Conservation (phyloP, 2,888 invertebrate genomes). For the Zootermopsis nevadensis region DNA sequence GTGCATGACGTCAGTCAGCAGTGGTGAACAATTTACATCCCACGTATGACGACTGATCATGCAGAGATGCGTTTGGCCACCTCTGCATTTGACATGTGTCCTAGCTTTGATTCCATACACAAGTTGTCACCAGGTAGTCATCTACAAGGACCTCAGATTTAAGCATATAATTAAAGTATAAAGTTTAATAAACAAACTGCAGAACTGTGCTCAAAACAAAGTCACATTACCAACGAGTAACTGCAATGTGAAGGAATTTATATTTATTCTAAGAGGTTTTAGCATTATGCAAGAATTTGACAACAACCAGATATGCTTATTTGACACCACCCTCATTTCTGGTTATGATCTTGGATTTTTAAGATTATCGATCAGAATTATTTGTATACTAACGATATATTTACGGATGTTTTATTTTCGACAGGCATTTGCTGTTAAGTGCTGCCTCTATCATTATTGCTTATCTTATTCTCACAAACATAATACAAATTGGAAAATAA, state of each 20-base stretch:
- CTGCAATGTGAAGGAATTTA: constrained; percentile 12
- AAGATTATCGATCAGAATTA: not conserved
- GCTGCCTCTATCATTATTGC: not conserved
- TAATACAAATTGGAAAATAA: not conserved
- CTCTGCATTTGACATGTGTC: constrained; percentile 10
- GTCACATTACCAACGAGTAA: constrained; percentile 1
- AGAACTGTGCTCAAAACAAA: constrained; percentile 27
- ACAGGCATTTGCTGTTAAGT: not conserved
- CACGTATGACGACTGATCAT: not conserved
- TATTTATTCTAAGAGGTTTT: constrained; percentile 22
- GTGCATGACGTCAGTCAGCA: too few relatives aligned
- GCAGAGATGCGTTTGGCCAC: not conserved
- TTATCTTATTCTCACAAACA: not conserved
- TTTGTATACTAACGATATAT: not conserved
- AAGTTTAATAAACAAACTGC: not conserved
- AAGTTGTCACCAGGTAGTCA: not conserved
- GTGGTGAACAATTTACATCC: too few relatives aligned
- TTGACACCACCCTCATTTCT: constrained; percentile 4
- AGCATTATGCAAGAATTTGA: not conserved
- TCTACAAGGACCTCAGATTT: not conserved
- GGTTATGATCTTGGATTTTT: constrained; percentile 10
- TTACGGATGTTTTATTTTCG: not conserved
- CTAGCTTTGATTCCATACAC: not conserved
- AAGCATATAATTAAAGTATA: not conserved
- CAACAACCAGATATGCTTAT: not conserved